A percentile compares a stretch with the other conserved stretches of the same genome.
Evolutionary conservation across 2,113 vertebrate genomes (phyloP).

Genomic region (Petaurus breviceps): DNA sequence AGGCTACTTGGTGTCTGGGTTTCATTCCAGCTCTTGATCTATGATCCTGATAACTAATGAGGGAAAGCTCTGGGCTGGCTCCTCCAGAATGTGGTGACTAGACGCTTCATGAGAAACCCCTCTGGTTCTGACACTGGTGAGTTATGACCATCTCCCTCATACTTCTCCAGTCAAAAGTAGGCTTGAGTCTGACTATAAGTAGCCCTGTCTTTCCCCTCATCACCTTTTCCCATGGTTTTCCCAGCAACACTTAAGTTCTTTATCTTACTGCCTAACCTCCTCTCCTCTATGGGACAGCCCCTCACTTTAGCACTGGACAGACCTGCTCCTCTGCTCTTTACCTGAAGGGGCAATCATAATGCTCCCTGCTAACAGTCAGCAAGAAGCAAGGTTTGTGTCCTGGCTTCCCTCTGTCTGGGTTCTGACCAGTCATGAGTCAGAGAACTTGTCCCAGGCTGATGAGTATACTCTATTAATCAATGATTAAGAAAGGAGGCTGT

Average conservation of each 20-base stretch:
- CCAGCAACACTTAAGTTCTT: not conserved
- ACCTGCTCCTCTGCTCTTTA: not conserved
- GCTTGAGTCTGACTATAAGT: not conserved
- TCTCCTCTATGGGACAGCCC: not conserved
- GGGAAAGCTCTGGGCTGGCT: not conserved
- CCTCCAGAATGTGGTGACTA: not conserved
- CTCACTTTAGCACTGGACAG: not conserved
- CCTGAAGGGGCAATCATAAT: not conserved
- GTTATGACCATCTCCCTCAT: not conserved
- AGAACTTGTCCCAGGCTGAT: not conserved
- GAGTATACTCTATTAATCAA: not conserved
- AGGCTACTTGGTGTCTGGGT: not conserved
- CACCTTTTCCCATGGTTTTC: not conserved
- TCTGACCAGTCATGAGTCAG: not conserved
- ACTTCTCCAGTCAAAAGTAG: not conserved
- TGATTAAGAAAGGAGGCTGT: not conserved
- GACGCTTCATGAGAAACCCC: not conserved
- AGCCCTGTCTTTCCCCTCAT: not conserved
- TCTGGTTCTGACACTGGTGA: not conserved
- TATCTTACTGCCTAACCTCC: conserved; percentile 16
- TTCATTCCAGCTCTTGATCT: not conserved
- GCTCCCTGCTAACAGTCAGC: not conserved
- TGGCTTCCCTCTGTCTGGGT: not conserved
- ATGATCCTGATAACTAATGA: not conserved
- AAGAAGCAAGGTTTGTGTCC: conserved; percentile 9